Base-by-base conservation (phyloP, 1,140 invertebrate genomes). In the Monomorium pharaonis region DNA sequence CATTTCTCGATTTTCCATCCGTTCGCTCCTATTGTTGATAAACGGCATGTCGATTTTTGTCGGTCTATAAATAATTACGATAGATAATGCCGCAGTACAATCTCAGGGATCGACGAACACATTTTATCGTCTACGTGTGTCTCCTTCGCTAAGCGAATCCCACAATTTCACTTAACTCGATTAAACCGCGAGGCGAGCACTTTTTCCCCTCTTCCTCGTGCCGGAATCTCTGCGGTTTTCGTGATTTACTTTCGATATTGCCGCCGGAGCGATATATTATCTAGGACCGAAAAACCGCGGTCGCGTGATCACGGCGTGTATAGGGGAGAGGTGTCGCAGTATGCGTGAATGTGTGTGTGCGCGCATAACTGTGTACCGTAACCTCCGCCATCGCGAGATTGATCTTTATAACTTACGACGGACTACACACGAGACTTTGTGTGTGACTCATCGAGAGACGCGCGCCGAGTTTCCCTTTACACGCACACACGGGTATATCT, bases 201-300 rank as follows among this genome's bases (percentile, higher is more conserved):
- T 89, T 90, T 90, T 89, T 84, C 88, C 74, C 81, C 80, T 81
- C 60, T 80, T 85, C 70, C 76, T 90, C 88, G 63, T 54, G 69
- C 70, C 77, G 60, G 74, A 89, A 84, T 86, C 84, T 76, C 85
- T 81, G 88, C 63, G 88, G 88, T 90, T 77, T 63, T 81, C 80
- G 88, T 89, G 89, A 89, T 90, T 90, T 89, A 90, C 89, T 89
- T 72, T 89, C 85, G 89, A 90, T 90, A 90, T 90, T 90, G 86
- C 89, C 70, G 44, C n/a, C 87, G 51, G 86, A 42, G 76, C 89
- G 88, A 89, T 90, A 89, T 87, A 87, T 87, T 89, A 89, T 76
- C 89, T 76, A 21, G 60, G 63, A 89, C 89, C 76, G 88, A 89
- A 89, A 89, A 89, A 89, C 63, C 63, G 77, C 87, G 88, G 86